Base-by-base conservation (phyloP, 2,797 vertebrate genomes). In the Gymnothorax javanicus region DNA sequence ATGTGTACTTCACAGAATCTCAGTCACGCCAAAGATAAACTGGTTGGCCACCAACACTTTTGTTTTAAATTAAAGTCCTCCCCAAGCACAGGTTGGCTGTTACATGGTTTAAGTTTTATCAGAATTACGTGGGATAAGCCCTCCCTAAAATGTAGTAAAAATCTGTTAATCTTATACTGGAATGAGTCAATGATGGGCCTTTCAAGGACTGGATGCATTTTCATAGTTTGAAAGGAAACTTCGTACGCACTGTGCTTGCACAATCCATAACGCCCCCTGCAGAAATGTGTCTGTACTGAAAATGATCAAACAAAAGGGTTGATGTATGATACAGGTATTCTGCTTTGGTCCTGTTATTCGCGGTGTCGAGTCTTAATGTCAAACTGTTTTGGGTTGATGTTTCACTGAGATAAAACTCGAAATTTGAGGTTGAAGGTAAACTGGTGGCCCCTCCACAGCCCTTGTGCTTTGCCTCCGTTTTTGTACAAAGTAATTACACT, bases 21-120 rank as follows among this genome's bases (percentile, higher is more conserved):
- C 91, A 88, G 57, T 92, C 23, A 0, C 92, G 90, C 95, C 95
- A 94, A 94, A 95, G 93, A 89, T 91, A 77, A 85, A 73, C 27
- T 91, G 87, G 60, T 89, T 88, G 88, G 89, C 83, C n/a, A 89
- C 7, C 82, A 91, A 86, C 11, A 13, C n/a, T 85, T 7, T 77
- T 27, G 2, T 25, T n/a, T 33, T 86, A 23, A 50, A 60, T 67
- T 87, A 75, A 79, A 85, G 67, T 87, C 69, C 67, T 64, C 50
- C 67, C 64, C 83, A 64, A n/a, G 79, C 67, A 60, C 50, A 69
- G 54, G 82, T 59, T 56, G 27, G 33, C 23, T 20, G 12, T 20
- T 64, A 20, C 33, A 57, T 82, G 13, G 75, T 82, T 69, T 57
- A 83, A 81, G 79, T 25, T 86, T 54, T 17, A 83, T 71, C 25